phyloP scores from a whole-genome alignment of 2,888 invertebrate genomes.

The Eristalinus aeneus region DNA sequence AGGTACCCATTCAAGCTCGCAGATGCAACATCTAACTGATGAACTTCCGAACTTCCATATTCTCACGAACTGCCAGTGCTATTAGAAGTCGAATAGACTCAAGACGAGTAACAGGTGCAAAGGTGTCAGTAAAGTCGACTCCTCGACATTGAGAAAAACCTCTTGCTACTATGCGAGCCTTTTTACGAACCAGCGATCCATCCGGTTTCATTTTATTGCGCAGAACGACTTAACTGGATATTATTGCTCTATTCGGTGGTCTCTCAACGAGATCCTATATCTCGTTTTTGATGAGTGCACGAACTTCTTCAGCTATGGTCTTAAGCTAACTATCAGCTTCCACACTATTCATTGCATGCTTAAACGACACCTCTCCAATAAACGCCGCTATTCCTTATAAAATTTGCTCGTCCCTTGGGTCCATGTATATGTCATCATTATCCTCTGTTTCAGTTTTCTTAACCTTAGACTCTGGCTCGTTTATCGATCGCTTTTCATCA shows the following conservation, averaged over 20 bases:
- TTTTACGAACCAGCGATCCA: conserved; percentile 7
- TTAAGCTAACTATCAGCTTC: neutral
- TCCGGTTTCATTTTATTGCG: conserved; percentile 43
- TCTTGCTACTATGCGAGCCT: conserved; percentile 15
- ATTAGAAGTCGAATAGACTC: conserved; percentile 8
- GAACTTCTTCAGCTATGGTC: neutral
- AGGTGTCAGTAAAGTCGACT: conserved; percentile 29
- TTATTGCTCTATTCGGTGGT: conserved; percentile 5
- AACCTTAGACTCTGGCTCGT: neutral
- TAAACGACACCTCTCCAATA: neutral
- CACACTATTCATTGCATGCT: neutral
- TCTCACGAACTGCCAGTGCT: conserved; percentile 13
- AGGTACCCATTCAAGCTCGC: conserved; percentile 26
- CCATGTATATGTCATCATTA: neutral
- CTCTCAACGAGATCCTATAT: neutral
- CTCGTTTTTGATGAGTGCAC: neutral
- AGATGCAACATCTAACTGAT: conserved; percentile 27
- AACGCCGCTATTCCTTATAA: neutral
- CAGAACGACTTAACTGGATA: conserved; percentile 31
- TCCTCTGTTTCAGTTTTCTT: neutral
- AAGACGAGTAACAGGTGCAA: conserved; percentile 10
- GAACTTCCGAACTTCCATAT: neutral
- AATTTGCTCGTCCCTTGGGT: neutral
- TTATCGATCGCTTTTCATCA: neutral
- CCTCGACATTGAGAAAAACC: conserved; percentile 8